Conservation (phyloP, 2,888 invertebrate species). For the Meta bourneti region DNA sequence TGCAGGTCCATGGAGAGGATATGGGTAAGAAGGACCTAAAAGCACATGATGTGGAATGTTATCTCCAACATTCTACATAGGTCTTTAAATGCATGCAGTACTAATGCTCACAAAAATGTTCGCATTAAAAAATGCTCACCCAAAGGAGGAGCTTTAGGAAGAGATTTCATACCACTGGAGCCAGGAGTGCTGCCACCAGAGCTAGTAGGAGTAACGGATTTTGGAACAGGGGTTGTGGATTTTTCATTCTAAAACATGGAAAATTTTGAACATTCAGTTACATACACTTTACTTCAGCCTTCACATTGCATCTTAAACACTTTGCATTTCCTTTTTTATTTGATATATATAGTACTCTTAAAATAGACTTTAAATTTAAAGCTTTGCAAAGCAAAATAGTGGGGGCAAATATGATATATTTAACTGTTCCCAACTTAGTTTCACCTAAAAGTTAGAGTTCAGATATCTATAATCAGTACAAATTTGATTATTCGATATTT, state of each 20-base stretch:
- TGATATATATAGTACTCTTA: too few relatives aligned
- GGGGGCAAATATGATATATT: too few relatives aligned
- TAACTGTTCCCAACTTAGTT: too few relatives aligned
- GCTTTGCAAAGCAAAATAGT: too few relatives aligned
- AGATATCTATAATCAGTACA: too few relatives aligned
- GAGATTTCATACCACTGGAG: slow-evolving; percentile 78
- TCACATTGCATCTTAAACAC: neutral
- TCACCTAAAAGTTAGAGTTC: too few relatives aligned
- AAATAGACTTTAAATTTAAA: too few relatives aligned
- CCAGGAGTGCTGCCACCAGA: slow-evolving; percentile 79
- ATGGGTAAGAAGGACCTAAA: slow-evolving; percentile 78
- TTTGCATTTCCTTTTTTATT: neutral
- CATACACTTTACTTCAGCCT: neutral
- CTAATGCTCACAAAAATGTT: neutral
- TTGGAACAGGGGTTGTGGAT: slow-evolving; percentile 93
- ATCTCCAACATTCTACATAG: too few relatives aligned
- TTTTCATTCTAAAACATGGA: slow-evolving; percentile 85
- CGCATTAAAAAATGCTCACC: slow-evolving; percentile 61
- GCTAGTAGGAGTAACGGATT: slow-evolving; percentile 91
- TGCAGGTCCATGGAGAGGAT: slow-evolving; percentile 77
- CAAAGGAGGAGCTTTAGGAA: slow-evolving; percentile 76
- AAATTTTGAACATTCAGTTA: neutral
- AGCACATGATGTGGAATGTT: neutral
- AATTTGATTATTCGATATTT: too few relatives aligned
- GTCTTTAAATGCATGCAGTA: neutral